Conservation (phyloP, 2,797 vertebrate species). For the Huso huso region DNA sequence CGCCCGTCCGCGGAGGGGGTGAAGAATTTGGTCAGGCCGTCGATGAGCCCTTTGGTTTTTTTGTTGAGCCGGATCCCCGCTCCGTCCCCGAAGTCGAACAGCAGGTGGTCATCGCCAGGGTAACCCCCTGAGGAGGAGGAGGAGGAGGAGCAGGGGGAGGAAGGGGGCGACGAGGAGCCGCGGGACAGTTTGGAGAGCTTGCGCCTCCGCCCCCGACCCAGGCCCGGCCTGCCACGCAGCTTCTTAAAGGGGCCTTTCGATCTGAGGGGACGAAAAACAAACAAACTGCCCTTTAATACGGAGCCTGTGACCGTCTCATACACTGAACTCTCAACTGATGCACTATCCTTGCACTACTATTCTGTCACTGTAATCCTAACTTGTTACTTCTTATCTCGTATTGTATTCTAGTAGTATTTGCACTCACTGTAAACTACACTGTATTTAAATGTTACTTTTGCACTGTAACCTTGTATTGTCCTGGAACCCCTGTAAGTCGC, state of each 20-base stretch:
- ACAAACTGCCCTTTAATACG: not conserved
- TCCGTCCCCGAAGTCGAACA: conserved; percentile 79
- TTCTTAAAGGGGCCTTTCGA: conserved; percentile 85
- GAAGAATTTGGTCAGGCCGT: conserved; percentile 98
- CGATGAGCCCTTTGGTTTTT: conserved; percentile 98
- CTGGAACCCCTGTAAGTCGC: no score
- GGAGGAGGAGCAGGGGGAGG: conserved; percentile 30
- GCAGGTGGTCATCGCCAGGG: conserved; percentile 64
- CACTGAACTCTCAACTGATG: no score
- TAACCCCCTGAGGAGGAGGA: conserved; percentile 80
- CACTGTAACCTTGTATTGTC: no score
- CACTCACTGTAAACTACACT: no score
- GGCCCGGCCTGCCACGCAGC: conserved; percentile 69
- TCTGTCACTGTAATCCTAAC: no score
- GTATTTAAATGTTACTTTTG: no score
- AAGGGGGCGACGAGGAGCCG: conserved; percentile 50
- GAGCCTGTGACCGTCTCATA: no score
- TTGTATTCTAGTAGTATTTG: no score
- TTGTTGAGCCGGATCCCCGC: conserved; percentile 85
- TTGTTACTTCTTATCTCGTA: no score
- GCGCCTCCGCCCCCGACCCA: conserved; percentile 80
- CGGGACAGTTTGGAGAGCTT: conserved; percentile 37
- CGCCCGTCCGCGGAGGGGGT: conserved; percentile 94
- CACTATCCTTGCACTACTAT: no score
- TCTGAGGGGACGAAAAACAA: conserved; percentile 33